A percentile compares a stretch with the other conserved stretches of the same genome.
These are phyloP conservation scores for Hedychridium roseum DNA, from an alignment of 2,888 invertebrate species.

Conservation along the genomic window DNA sequence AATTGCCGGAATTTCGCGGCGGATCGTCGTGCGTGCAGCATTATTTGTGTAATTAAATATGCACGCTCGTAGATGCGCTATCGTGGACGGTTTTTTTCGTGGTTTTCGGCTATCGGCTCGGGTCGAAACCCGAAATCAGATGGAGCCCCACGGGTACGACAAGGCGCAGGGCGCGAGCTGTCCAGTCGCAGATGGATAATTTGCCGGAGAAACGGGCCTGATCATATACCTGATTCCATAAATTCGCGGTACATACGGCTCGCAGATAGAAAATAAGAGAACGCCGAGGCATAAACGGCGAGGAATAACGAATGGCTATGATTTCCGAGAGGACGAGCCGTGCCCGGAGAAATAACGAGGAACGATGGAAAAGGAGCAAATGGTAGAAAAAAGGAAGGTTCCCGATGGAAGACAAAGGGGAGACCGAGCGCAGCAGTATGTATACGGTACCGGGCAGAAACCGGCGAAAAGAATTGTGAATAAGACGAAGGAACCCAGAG, in stretches of 20 bases:
- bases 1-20: slow-evolving; percentile 3
- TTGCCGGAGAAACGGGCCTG: slow-evolving; percentile 26
- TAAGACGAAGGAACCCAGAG: no score
- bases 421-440: no score
- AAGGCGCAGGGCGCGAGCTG: slow-evolving; percentile 3
- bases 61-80: no score
- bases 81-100: no score
- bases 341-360: slow-evolving; percentile 3
- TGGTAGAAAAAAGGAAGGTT: slow-evolving; percentile 4
- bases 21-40: slow-evolving; percentile 2
- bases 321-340: background rate
- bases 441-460: no score
- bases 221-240: slow-evolving; percentile 39
- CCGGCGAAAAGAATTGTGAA: no score
- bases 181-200: slow-evolving; percentile 34
- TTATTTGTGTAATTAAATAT: slow-evolving; percentile 40
- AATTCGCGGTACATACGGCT: slow-evolving; percentile 28
- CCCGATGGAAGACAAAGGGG: slow-evolving; percentile 14
- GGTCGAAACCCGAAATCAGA: slow-evolving; percentile 32
- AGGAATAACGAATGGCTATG: background rate
- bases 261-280: no score
- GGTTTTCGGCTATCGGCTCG: slow-evolving; percentile 8
- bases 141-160: slow-evolving; percentile 30
- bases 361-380: slow-evolving; percentile 1
- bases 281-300: background rate